Conservation (phyloP, 1,140 invertebrate species). For the Pseudomyrmex flavicornis region DNA sequence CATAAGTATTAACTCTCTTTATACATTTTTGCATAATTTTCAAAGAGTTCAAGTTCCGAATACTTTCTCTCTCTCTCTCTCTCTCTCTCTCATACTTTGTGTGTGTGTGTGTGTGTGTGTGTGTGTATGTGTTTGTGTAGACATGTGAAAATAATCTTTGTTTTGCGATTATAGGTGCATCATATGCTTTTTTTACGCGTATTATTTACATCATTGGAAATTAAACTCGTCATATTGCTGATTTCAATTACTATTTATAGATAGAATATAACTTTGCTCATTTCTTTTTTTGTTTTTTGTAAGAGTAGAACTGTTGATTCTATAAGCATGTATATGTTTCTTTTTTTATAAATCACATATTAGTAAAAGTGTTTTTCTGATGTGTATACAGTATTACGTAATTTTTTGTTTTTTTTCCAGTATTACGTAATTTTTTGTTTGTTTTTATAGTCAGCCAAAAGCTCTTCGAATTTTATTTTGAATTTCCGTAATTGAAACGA, state of each 20-base stretch:
- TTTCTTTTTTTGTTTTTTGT: too few relatives aligned
- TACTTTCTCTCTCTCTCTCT: neutral
- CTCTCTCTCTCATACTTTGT: neutral
- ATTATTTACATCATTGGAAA: neutral
- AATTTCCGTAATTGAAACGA: constrained; percentile 51
- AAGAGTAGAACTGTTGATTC: too few relatives aligned
- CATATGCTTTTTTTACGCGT: neutral
- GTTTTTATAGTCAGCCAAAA: neutral
- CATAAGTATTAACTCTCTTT: constrained; percentile 21
- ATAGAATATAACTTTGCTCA: too few relatives aligned
- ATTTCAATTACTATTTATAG: neutral
- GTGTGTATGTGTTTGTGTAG: neutral
- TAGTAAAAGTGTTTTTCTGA: too few relatives aligned
- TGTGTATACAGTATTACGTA: neutral
- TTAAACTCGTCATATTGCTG: neutral
- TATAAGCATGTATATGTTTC: too few relatives aligned
- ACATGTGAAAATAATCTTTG: neutral
- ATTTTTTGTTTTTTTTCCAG: neutral
- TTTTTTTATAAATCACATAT: too few relatives aligned
- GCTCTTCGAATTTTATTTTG: constrained; percentile 30
- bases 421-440: neutral
- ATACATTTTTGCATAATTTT: neutral
- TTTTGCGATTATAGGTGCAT: too few relatives aligned
- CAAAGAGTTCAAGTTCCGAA: too few relatives aligned
- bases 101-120: too few relatives aligned